Base-by-base conservation (phyloP, 2,888 invertebrate species). In the Eupithecia abbreviata region DNA sequence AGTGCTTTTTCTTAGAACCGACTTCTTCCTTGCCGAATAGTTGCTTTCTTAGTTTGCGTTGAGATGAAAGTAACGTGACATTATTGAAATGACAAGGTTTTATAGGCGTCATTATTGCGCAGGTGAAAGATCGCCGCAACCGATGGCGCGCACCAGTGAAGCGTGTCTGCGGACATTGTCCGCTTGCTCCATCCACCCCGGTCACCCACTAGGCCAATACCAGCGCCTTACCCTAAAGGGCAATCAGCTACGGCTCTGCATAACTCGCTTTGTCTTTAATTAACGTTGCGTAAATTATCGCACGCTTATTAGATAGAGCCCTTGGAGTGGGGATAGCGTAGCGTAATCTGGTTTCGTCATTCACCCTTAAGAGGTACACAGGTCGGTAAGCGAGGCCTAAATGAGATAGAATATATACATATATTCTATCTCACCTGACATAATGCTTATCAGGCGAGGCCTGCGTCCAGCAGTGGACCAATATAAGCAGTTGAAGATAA, bases 81-180 rank as follows among this genome's bases (percentile, higher is more conserved):
- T 89, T 91, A 91, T 93, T 90, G 91, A 89, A 93, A 91, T 91
- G 93, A 92, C 94, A 93, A 93, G 89, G 93, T 94, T 95, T 94
- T 95, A 95, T 95, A 95, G 94, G 92, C 94, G 93, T 92, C 88
- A 93, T 90, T 92, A 90, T 95, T 94, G 95, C 94, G 95, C 91
- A 93, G 95, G 94, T 92, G 93, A 93, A 93, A 93, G 94, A 94
- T 91, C 91, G 91, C 90, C 86, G 94, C 94, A 94, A 94, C 92
- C 86, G 91, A 90, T 90, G 91, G 91, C 89, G 91, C 88, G 91
- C 90, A 86, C 90, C 93, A 92, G 82, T 93, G 87, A 91, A 94
- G 92, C 95, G 95, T 94, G 87, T 91, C 93, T 86, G 85, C 89
- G 91, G 91, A 91, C 94, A 93, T 93, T 93, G 94, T 89, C 94